Conservation (phyloP, 2,113 vertebrate species). For the Morone saxatilis region DNA sequence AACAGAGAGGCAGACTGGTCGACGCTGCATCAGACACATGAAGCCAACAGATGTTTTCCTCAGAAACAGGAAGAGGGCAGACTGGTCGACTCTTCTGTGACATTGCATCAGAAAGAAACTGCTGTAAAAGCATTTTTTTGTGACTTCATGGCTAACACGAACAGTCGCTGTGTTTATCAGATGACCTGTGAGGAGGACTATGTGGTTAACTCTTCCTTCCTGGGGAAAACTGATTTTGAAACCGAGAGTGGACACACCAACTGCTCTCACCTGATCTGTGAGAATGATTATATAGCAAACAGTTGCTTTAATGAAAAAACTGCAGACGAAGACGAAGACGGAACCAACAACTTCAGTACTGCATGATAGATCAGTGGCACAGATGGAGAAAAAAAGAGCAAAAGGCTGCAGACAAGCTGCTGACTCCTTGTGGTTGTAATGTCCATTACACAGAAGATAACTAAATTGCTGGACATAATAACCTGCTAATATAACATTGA, state of each 20-base stretch:
- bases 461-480: neutral
- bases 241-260: neutral
- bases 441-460: neutral
- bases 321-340: neutral
- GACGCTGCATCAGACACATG: neutral
- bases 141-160: neutral
- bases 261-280: slow-evolving; percentile 3
- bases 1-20: too few species aligned
- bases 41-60: neutral
- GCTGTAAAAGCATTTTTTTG: neutral
- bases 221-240: neutral
- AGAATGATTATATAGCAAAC: slow-evolving; percentile 26
- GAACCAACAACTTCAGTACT: neutral
- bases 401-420: neutral
- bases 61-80: neutral
- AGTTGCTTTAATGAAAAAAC: neutral
- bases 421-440: neutral
- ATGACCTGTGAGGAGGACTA: neutral
- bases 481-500: neutral
- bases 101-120: accelerated
- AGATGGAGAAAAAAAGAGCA: neutral
- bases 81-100: neutral
- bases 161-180: neutral
- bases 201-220: neutral
- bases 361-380: neutral